These are phyloP conservation scores for Cepaea nemoralis DNA, from an alignment of 1,140 invertebrate genomes.

Conservation along the genomic window DNA sequence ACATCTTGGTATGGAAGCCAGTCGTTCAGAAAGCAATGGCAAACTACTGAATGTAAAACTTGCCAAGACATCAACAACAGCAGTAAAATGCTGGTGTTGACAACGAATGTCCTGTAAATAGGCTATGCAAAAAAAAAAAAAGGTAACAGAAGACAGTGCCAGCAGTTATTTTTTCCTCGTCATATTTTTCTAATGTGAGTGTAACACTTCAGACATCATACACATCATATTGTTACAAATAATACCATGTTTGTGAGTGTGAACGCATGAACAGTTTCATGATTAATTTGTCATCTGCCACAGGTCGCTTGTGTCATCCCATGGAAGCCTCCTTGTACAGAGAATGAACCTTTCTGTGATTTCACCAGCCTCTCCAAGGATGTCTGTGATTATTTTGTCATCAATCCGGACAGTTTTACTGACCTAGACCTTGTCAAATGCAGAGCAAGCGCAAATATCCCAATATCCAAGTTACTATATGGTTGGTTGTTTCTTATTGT, in stretches of 20 bases:
- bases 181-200: no score
- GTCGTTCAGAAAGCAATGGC: no score
- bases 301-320: conserved; percentile 17
- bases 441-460: conserved; percentile 22
- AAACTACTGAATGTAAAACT: no score
- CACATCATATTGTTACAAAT: no score
- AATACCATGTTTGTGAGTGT: neutral
- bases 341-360: neutral
- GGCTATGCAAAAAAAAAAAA: no score
- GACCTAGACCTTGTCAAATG: conserved; percentile 28
- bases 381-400: conserved; percentile 29
- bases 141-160: no score
- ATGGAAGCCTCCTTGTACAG: conserved; percentile 26
- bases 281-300: neutral
- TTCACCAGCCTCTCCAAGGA: conserved; percentile 1
- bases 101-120: no score
- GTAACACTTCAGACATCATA: no score
- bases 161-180: no score
- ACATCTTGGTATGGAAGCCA: no score
- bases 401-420: conserved; percentile 24
- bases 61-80: no score
- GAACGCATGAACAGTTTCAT: neutral
- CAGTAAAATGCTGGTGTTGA: no score
- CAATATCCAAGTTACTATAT: conserved; percentile 24
- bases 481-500: conserved; percentile 10